Base-by-base conservation (phyloP, 2,113 vertebrate genomes). In the Pholis gunnellus region DNA sequence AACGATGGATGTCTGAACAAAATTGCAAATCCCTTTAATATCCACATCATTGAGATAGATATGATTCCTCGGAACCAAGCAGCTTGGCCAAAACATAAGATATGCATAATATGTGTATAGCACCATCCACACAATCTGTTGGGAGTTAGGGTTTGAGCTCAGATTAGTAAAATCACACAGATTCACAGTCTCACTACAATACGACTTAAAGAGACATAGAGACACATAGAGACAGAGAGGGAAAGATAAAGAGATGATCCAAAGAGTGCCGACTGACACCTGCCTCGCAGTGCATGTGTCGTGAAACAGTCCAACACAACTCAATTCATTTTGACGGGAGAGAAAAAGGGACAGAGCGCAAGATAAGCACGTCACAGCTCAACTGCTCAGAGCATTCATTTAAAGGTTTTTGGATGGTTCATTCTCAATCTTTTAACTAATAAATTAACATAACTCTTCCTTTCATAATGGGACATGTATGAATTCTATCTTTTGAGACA, bases 151-250 rank as follows among this genome's bases (percentile, higher is more conserved):
- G 18, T 75, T 87, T 83, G 44, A 83, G 36, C 44, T 72, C 68
- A 78, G 79, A 87, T 85, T 79, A 83, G 48, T 57, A 56, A 84
- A 81, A 73, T 83, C 76, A 84, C 50, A 70, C 25, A 79, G 79
- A 86, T 86, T 69, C 46, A 9, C 44, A 22, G 57, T 77, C 57
- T 10, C 34, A 15, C 34, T 59, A 4, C 13, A 34, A 6, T 8
- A 25, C 11, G 70, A 61, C 44, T 63, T 38, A 66, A 25, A 52
- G 75, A 81, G 40, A 81, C 59, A 71, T 1, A 57, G 18, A 76
- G 34, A 36, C 18, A 52, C 11, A 6, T 4, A 34, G n/a, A 13
- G 46, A 0, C 3, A n/a, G 14, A 48, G 38, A 20, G n/a, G 20
- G 22, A 17, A 2, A 64, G 69, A 73, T 46, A 78, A 72, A 82